Base-by-base conservation (phyloP, 2,888 invertebrate species). In the Rhyacophila evoluta region DNA sequence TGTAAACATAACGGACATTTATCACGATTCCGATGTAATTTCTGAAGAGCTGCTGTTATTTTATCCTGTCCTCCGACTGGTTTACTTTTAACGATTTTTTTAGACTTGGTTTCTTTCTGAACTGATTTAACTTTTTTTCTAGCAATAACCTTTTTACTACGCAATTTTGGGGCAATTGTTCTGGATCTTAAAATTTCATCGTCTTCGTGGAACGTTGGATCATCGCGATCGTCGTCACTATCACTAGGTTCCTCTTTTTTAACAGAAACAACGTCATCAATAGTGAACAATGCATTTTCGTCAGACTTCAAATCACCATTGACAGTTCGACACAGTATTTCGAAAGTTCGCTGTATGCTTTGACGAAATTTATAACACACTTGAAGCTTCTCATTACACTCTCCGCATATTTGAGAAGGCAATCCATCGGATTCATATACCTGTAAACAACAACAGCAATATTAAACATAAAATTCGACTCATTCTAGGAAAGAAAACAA, bases 1-100 rank as follows among this genome's bases (percentile, higher is more conserved):
- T 80, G 70, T 71, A 81, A 78, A 74, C 81, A 81, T 1, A 81
- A 72, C 10, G 80, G 80, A 74, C 81, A 81, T 36, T 80, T 81
- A 19, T 81, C 81, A 1, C 81, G 29, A 71, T 81, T 81, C 29
- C 79, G 77, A 11, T 72, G 75, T 19, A 78, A 55, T 41, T 78
- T 81, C 27, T 81, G 79, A n/a, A 81, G 74, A 38, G 80, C 77
- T 8, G 81, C 77, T 0, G 72, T 73, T 25, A 78, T 29, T 80
- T 80, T 78, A 69, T 81, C 81, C 36, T 68, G 55, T 12, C 55
- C 55, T 19, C 55, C 55, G 6, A 55, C 68, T 1, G 69, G 67
- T 36, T 8, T 25, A 28, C 11, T 69, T 27, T 74, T 41, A 28
- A 12, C 37, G n/a, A 36, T 28, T n/a, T 33, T 37, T 68, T 68